Base-by-base conservation (phyloP, 2,113 vertebrate genomes). In the Psilopsiagon aurifrons region DNA sequence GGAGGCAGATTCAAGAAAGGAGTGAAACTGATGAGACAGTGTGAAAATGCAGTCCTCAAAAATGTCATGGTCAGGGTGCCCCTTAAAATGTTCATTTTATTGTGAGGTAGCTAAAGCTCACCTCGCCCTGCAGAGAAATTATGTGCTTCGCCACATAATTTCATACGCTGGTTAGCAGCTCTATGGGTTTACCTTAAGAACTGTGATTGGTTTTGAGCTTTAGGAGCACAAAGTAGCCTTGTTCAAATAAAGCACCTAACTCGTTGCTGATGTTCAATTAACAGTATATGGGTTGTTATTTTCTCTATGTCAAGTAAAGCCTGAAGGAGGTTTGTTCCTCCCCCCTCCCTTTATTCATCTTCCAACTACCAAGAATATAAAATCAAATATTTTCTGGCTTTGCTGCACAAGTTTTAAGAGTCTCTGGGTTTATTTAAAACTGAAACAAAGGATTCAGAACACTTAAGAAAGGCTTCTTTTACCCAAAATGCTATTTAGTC, bases 391-490 rank as follows among this genome's bases (percentile, higher is more conserved):
- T 64, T 88, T 79, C 74, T 94, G 66, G 22, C 41, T 77, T 92
- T 73, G 41, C 41, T 89, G 70, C 25, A 87, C 54, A 86, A 60
- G 59, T 88, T 93, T 83, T 71, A 90, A 71, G 44, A 82, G 44
- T 35, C 93, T 79, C 54, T 82, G 11, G 11, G 25, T 75, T 92
- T 92, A 88, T 51, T 93, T 93, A 79, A 88, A 86, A 91, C 51
- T 37, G 51, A 93, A 66, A 7, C 25, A 92, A 76, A 77, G 37
- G 47, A 78, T 71, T 47, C 15, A 2, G 57, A 92, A 55, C 81
- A 81, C 43, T 82, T 88, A 59, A 60, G 51, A 91, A 88, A 86
- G 69, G 33, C 14, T 75, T 75, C 16, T 63, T 90, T 67, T 88
- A 92, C 33, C 15, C 60, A 71, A 86, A 86, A 86, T 37, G 6